phyloP scores from a whole-genome alignment of 2,113 vertebrate genomes.

The Thalassarche chlororhynchos region DNA sequence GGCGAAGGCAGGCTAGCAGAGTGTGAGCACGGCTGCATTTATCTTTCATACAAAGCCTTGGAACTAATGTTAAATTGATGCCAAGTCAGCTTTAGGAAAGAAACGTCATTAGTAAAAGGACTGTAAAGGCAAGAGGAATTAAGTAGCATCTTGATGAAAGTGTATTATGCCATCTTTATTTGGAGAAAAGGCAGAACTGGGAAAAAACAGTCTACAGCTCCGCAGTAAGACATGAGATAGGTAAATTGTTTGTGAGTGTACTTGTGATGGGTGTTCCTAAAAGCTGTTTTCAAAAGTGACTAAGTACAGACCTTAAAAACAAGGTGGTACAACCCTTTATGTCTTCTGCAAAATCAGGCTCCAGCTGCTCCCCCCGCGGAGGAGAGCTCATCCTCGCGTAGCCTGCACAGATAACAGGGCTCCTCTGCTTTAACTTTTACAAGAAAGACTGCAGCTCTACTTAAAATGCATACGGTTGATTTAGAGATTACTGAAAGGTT shows the following conservation, averaged over 20 bases:
- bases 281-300: not conserved
- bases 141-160: constrained; percentile 14
- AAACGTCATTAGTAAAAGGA: constrained; percentile 27
- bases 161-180: not conserved
- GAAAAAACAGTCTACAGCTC: not conserved
- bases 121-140: constrained; percentile 6
- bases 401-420: not conserved
- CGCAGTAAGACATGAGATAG: not conserved
- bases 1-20: not conserved
- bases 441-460: not conserved
- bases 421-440: not conserved
- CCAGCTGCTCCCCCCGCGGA: not conserved
- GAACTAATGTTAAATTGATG: constrained; percentile 33
- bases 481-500: constrained; percentile 13
- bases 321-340: not conserved
- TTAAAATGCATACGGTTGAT: not conserved
- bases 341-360: not conserved
- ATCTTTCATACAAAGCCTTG: constrained; percentile 30
- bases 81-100: constrained; percentile 22
- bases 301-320: constrained; percentile 6
- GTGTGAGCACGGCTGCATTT: constrained; percentile 24
- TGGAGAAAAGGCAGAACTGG: not conserved
- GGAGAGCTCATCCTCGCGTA: not conserved
- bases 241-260: not conserved
- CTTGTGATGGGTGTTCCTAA: not conserved